Percentiles rank a stretch among this genome's conserved stretches.
Evolutionary conservation across 2,113 vertebrate genomes (phyloP).

Genomic region (Oncorhynchus gorbuscha): DNA sequence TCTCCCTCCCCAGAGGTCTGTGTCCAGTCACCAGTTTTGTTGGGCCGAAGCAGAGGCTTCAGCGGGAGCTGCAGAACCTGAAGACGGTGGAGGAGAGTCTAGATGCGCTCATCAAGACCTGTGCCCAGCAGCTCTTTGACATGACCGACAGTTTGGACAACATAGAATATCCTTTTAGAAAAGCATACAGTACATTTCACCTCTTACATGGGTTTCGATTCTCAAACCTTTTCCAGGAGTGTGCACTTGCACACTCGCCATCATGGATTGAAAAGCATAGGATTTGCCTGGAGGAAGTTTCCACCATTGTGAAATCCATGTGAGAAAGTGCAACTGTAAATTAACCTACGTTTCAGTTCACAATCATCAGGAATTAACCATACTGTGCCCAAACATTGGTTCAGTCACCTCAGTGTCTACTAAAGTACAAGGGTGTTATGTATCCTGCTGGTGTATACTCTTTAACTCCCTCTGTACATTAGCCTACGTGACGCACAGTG

Average conservation of each 20-base stretch:
- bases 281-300: too few species aligned
- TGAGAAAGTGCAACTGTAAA: too few species aligned
- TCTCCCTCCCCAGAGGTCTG: conserved; percentile 72
- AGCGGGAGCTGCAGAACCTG: conserved; percentile 80
- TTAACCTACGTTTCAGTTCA: too few species aligned
- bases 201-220: background rate
- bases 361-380: too few species aligned
- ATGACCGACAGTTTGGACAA: conserved; percentile 82
- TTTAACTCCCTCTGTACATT: conserved; percentile 71
- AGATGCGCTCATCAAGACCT: conserved; percentile 87
- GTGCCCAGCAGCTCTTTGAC: conserved; percentile 84
- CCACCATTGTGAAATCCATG: too few species aligned
- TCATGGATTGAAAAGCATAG: too few species aligned
- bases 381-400: too few species aligned
- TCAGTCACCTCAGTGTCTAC: too few species aligned
- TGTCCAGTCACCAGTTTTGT: conserved; percentile 54
- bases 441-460: conserved; percentile 4
- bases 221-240: too few species aligned
- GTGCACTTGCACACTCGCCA: too few species aligned
- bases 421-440: too few species aligned
- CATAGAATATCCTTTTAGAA: conserved; percentile 85
- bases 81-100: conserved; percentile 85
- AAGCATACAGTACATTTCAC: background rate
- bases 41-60: conserved; percentile 61
- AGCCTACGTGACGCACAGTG: conserved; percentile 88